phyloP scores from a whole-genome alignment of 1,140 invertebrate species.

The Procambarus clarkii region DNA sequence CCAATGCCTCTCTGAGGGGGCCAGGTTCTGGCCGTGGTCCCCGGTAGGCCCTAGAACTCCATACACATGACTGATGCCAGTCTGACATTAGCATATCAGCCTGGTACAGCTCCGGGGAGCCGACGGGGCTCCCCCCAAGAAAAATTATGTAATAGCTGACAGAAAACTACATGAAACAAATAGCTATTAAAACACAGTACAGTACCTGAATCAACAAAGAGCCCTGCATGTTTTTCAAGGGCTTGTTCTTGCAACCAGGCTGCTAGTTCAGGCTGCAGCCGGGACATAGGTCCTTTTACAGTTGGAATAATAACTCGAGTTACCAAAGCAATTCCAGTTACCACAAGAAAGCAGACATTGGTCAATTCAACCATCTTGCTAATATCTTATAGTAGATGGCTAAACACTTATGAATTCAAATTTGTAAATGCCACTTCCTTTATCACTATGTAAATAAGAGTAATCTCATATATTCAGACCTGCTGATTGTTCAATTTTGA shows the following conservation, averaged over 20 bases:
- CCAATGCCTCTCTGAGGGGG: too few relatives aligned
- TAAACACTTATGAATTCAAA: not conserved
- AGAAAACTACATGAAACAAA: not conserved
- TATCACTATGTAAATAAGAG: not conserved
- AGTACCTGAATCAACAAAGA: slow-evolving; percentile 35
- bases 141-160: not conserved
- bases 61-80: too few relatives aligned
- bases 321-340: slow-evolving; percentile 19
- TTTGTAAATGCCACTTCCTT: not conserved
- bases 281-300: slow-evolving; percentile 26
- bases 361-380: slow-evolving; percentile 29
- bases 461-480: not conserved
- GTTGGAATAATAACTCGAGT: slow-evolving; percentile 23
- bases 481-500: not conserved
- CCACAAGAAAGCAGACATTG: slow-evolving; percentile 41
- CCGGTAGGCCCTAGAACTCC: too few relatives aligned
- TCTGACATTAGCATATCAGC: too few relatives aligned
- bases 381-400: not conserved
- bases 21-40: too few relatives aligned
- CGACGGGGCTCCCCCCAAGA: not conserved
- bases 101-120: too few relatives aligned
- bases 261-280: slow-evolving; percentile 32
- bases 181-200: not conserved
- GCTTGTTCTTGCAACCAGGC: slow-evolving; percentile 21
- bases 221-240: slow-evolving; percentile 8